A percentile compares a stretch with the other conserved stretches of the same genome.
Conservation (phyloP, 2,113 vertebrate genomes). For the Xenopus laevis region DNA sequence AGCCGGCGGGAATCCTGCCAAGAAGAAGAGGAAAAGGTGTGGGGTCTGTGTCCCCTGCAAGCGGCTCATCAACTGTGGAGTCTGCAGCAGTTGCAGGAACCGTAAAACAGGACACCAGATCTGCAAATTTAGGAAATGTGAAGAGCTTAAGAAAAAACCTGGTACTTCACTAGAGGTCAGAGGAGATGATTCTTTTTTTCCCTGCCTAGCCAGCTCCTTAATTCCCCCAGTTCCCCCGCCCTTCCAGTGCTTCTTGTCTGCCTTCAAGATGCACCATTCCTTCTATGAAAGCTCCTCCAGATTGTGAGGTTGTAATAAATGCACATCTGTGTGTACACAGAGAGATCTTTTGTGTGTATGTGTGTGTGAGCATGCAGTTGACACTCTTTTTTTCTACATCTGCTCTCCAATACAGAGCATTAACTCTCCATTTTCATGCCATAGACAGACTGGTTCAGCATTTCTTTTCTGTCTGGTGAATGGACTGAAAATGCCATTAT, state of each 20-base stretch:
- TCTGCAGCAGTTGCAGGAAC: conserved; percentile 98
- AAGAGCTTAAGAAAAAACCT: conserved; percentile 97
- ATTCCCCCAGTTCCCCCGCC: conserved; percentile 63
- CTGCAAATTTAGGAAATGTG: conserved; percentile 99
- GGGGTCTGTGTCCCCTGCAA: conserved; percentile 97
- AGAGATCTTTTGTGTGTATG: conserved; percentile 30
- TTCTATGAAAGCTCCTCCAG: conserved; percentile 60
- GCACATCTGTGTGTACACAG: conserved; percentile 23
- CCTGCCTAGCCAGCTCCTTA: conserved; percentile 63
- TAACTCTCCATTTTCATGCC: conserved; percentile 11
- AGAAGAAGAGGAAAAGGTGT: conserved; percentile 97
- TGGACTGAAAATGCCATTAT: background rate
- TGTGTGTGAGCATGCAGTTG: conserved; percentile 27
- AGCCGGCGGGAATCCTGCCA: conserved; percentile 84
- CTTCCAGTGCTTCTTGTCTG: conserved; percentile 66
- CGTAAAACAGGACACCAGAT: conserved; percentile 99
- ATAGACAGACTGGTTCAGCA: background rate
- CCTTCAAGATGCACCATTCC: conserved; percentile 62
- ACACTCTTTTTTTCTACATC: conserved; percentile 24
- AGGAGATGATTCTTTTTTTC: conserved; percentile 75
- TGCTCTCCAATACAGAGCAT: conserved; percentile 16
- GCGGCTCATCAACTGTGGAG: conserved; percentile 97
- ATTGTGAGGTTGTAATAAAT: conserved; percentile 48
- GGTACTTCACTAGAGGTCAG: conserved; percentile 96
- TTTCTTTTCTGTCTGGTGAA: background rate